Base-by-base conservation (phyloP, 2,797 vertebrate genomes). In the Nasua narica region DNA sequence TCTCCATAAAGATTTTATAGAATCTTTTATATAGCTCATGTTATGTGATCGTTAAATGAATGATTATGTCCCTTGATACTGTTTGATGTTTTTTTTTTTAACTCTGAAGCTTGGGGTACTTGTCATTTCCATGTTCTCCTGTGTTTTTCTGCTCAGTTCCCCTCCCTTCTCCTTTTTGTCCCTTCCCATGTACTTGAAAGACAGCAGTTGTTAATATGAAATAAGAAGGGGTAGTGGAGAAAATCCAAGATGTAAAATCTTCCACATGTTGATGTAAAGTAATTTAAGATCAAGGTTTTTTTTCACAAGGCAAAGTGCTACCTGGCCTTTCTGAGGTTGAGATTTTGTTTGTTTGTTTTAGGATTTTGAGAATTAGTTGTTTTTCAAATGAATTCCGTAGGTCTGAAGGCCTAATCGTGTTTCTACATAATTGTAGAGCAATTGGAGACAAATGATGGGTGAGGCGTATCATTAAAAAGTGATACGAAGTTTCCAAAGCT, bases 401-500 rank as follows among this genome's bases (percentile, higher is more conserved):
- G 18, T 96, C 58, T 84, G 29, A 96, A 95, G 76, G 83, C n/a
- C 76, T 93, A 65, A 56, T 93, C 23, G 54, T 95, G 81, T 84
- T 91, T 97, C 35, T 97, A 4, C 13, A 27, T 81, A 91, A 90
- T 88, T 58, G 56, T 79, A 58, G 60, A 96, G 54, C 23, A 92
- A 92, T 81, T 89, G 52, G 35, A 87, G 43, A 87, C 6, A 91
- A 81, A 23, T 87, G 62, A 81, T 87, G 85, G 9, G 88, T 35
- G 32, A 52, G 13, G 56, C 7, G 29, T 46, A 21, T 78, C 56
- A 50, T 90, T 37, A 54, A 78, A 67, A 90, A 82, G 62, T 37
- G 25, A n/a, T 83, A 12, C 2, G 32, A 72, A 16, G 4, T 83
- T 88, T 82, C 25, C 19, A 58, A 0, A 60, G 72, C 27, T 95